These are phyloP conservation scores for Elgonia sp. DNA, from an alignment of 2,888 invertebrate genomes.

Conservation along the genomic window DNA sequence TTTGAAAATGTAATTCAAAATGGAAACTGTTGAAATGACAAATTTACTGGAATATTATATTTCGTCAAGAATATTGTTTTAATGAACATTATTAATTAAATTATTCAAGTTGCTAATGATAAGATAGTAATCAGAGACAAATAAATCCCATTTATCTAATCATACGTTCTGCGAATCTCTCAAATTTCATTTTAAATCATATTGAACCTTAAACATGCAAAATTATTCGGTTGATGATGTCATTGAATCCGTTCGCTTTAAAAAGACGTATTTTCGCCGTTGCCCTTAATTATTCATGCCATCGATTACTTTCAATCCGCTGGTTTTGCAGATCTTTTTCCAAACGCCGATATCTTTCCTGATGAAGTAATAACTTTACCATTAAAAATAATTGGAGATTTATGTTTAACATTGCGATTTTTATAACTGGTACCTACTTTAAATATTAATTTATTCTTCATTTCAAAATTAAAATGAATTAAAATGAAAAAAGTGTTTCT, in stretches of 20 bases:
- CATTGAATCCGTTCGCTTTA: conserved; percentile 39
- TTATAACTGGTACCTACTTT: neutral
- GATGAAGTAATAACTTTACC: neutral
- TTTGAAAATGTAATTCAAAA: no score
- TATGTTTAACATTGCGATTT: neutral
- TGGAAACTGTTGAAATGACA: no score
- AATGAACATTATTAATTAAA: no score
- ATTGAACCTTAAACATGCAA: conserved; percentile 34
- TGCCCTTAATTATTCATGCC: conserved; percentile 54
- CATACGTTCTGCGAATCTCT: neutral
- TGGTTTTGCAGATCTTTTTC: conserved; percentile 37
- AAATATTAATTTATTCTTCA: neutral
- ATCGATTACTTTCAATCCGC: conserved; percentile 47
- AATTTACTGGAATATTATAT: no score
- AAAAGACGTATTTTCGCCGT: conserved; percentile 48
- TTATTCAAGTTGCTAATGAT: no score
- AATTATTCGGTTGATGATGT: conserved; percentile 56
- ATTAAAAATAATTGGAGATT: conserved; percentile 17
- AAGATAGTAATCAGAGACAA: no score
- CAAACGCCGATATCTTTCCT: conserved; percentile 8
- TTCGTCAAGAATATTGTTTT: no score
- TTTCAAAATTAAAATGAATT: no score
- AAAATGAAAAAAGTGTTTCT: no score
- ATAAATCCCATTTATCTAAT: conserved; percentile 28
- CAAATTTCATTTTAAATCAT: conserved; percentile 45